These are phyloP conservation scores for Cossypha dichroa DNA, from an alignment of 2,797 vertebrate genomes.

Conservation along the genomic window DNA sequence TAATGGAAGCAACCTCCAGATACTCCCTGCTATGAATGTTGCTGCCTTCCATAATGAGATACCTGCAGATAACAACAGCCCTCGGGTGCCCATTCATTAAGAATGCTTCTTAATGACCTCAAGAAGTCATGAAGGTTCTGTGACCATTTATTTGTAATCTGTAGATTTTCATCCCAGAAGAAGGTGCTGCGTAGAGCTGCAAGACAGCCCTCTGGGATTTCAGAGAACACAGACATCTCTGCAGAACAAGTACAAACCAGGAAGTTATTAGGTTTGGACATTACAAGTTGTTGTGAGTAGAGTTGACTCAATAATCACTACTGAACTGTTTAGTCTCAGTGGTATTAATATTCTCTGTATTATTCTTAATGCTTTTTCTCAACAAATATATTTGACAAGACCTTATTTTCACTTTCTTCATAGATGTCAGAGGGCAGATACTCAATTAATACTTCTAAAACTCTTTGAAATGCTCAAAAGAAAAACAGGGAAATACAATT, in stretches of 20 bases:
- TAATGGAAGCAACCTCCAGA: background rate
- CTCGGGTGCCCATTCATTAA: background rate
- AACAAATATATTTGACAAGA: background rate
- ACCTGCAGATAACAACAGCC: background rate
- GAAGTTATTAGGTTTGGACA: background rate
- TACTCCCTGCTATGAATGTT: background rate
- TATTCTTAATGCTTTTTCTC: background rate
- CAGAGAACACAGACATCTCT: background rate
- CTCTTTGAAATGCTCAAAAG: conserved; percentile 12
- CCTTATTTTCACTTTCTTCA: background rate
- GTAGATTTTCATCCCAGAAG: background rate
- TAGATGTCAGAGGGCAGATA: background rate
- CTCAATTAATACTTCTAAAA: conserved; percentile 17
- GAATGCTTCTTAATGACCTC: background rate
- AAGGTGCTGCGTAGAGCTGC: background rate
- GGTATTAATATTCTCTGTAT: background rate
- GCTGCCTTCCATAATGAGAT: background rate
- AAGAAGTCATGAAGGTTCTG: background rate
- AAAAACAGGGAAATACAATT: background rate
- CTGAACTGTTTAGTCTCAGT: background rate
- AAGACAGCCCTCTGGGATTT: background rate
- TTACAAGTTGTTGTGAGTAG: background rate
- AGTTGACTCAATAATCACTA: background rate
- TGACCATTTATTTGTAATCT: background rate
- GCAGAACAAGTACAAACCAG: background rate